These are phyloP conservation scores for Saccostrea glomerata DNA, from an alignment of 1,140 invertebrate genomes.

Conservation along the genomic window DNA sequence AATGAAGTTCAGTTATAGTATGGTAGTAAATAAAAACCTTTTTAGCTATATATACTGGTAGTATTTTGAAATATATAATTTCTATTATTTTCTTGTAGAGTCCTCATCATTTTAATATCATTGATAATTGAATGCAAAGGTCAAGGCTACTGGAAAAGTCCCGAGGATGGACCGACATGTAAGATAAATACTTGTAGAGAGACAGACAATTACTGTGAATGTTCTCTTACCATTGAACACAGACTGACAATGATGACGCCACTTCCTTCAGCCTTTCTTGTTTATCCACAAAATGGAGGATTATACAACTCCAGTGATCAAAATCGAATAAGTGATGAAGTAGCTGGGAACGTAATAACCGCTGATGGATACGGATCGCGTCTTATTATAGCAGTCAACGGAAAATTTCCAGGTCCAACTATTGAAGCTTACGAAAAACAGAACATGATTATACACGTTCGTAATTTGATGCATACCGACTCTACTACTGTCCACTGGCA, in stretches of 20 bases:
- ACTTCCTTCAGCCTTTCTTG: slow-evolving; percentile 24
- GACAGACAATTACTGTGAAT: slow-evolving; percentile 57
- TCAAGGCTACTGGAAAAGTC: neutral
- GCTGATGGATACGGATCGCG: slow-evolving; percentile 64
- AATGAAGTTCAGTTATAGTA: no score
- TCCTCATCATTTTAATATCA: no score
- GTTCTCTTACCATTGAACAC: slow-evolving; percentile 56
- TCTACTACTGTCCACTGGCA: slow-evolving; percentile 93
- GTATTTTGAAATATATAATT: no score
- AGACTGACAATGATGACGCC: slow-evolving; percentile 61
- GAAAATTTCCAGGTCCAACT: slow-evolving; percentile 70
- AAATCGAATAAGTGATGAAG: slow-evolving; percentile 7
- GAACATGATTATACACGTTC: slow-evolving; percentile 89
- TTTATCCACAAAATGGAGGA: slow-evolving; percentile 41
- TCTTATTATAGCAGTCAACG: slow-evolving; percentile 67
- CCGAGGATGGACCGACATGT: neutral
- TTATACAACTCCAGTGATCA: slow-evolving; percentile 54
- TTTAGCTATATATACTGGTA: no score
- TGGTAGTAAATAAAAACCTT: no score
- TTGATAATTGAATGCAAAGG: no score
- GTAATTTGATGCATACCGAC: slow-evolving; percentile 89
- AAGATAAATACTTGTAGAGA: neutral
- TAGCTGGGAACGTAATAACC: slow-evolving; percentile 56
- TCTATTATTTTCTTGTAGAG: no score
- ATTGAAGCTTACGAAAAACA: slow-evolving; percentile 90